Conservation (phyloP, 2,888 invertebrate genomes). For the Temnothorax ravouxi region DNA sequence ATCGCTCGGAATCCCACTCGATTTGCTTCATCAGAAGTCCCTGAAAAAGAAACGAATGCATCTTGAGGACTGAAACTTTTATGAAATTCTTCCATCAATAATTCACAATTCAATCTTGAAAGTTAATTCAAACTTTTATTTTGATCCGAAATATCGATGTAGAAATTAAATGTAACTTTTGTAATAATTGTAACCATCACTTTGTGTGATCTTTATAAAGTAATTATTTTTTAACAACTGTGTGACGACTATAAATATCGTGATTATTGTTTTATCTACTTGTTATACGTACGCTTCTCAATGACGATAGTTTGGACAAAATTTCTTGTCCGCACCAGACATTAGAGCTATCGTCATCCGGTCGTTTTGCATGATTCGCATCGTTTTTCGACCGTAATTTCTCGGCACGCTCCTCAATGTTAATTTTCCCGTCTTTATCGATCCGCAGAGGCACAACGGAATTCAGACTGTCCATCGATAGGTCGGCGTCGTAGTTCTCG, state of each 20-base stretch:
- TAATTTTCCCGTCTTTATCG: constrained; percentile 87
- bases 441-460: constrained; percentile 87
- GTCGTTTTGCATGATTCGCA: constrained; percentile 29
- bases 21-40: constrained; percentile 87
- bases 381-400: constrained; percentile 38
- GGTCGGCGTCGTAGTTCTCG: constrained; percentile 82
- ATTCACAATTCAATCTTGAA: not conserved
- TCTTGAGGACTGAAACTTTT: not conserved
- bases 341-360: constrained; percentile 73
- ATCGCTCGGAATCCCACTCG: constrained; percentile 87
- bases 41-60: constrained; percentile 74
- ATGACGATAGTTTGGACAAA: constrained; percentile 81
- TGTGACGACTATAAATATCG: not conserved
- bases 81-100: not conserved
- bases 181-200: not conserved
- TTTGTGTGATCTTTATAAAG: not conserved
- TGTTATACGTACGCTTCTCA: constrained; percentile 80
- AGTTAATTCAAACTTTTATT: not conserved
- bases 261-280: not conserved
- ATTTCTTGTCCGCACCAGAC: constrained; percentile 83
- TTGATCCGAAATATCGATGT: not conserved
- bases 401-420: constrained; percentile 77
- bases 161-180: not conserved
- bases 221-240: not conserved
- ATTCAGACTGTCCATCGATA: constrained; percentile 84